Base-by-base conservation (phyloP, 1,140 invertebrate species). In the Trichonephila clavata region DNA sequence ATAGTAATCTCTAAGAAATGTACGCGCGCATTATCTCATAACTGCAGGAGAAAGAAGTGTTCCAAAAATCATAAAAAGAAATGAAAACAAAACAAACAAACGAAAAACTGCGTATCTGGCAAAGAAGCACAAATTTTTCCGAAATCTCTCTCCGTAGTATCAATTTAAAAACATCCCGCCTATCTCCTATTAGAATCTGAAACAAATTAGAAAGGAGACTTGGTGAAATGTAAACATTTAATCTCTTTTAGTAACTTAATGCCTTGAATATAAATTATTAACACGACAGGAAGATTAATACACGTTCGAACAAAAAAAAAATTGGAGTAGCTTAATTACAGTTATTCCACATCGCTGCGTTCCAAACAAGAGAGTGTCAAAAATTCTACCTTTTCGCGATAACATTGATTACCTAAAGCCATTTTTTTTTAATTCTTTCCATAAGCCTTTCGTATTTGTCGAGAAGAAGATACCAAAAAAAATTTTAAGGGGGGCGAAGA, bases 241-340 rank as follows among this genome's bases (percentile, higher is more conserved):
- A 86, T 86, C 83, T 86, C 24, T 61, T 8, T 86, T 86, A 86
- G 83, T 27, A 86, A 86, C 83, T 86, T 86, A 86, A 86, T 86
- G 32, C 83, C 57, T 61, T 61, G 83, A 86, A 86, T 57, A 86
- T 86, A 86, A 86, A 86, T 86, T 86, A 27, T 86, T 60, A 24
- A 21, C 39, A 60, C 27, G 83, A 60, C 59, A 59, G 60, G 57
- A 50, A 50, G 50, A n/a, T 24, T 57, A 86, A 60, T 43, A 86
- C 16, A 86, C 13, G n/a, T 27, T 13, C 13, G 2, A 83, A 32
- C 1, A 50, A 83, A 83, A 63, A 86, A 20, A 32, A 86, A 59
- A n/a, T n/a, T 32, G 1, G 20, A 60, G 8, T 24, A 61, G 4
- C 83, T 86, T 86, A 86, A 86, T 86, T 86, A 86, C 83, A 18